These are phyloP conservation scores for Cyprinus carpio DNA, from an alignment of 2,113 vertebrate genomes.

Conservation along the genomic window DNA sequence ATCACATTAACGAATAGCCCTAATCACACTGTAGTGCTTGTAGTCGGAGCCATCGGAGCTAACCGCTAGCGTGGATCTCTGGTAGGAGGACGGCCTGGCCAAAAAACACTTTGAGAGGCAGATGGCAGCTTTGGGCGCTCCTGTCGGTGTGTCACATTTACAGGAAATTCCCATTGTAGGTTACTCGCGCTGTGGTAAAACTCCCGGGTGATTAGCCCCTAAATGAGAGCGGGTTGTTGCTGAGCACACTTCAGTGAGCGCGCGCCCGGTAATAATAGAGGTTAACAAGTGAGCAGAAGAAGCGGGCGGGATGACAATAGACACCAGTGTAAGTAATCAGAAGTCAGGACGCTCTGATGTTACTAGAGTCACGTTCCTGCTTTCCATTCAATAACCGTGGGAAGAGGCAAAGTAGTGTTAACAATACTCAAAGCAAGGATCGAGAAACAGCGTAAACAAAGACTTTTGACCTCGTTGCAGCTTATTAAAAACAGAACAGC, in stretches of 20 bases:
- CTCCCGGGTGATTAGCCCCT: conserved; percentile 40
- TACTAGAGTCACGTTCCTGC: not conserved
- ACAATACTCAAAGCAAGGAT: not conserved
- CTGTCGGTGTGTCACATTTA: conserved; percentile 22
- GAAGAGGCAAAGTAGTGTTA: not conserved
- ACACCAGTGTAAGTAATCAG: not conserved
- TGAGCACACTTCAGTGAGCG: conserved; percentile 34
- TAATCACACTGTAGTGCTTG: conserved; percentile 35
- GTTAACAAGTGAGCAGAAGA: conserved; percentile 33
- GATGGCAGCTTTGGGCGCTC: conserved; percentile 23
- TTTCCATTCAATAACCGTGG: conserved; percentile 6
- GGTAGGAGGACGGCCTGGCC: not conserved
- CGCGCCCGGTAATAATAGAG: conserved; percentile 35
- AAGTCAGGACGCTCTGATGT: not conserved
- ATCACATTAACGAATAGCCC: conserved; percentile 9
- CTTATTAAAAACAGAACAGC: not conserved
- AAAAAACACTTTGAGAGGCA: not conserved
- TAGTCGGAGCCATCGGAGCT: not conserved
- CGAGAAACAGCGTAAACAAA: not conserved
- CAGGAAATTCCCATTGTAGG: conserved; percentile 14
- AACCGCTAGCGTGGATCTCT: not conserved
- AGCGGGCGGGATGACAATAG: conserved; percentile 13
- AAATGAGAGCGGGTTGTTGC: conserved; percentile 23
- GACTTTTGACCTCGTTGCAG: not conserved
- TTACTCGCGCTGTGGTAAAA: conserved; percentile 25